phyloP scores from a whole-genome alignment of 35 echinoderm and acorn worm species.

The Patiria miniata region DNA sequence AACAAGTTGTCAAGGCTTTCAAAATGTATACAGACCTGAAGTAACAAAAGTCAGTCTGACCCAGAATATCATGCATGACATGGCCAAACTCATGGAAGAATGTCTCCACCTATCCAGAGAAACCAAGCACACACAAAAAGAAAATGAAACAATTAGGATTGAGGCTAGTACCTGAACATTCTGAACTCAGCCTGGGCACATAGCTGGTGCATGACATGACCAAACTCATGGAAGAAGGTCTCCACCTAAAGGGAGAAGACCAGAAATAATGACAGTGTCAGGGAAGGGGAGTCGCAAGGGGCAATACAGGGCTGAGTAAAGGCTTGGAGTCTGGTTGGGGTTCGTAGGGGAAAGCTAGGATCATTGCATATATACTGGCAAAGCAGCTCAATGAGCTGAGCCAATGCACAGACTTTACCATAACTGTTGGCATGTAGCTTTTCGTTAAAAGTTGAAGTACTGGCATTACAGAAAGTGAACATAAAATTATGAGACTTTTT shows the following conservation, averaged over 20 bases:
- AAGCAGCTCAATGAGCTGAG: too few relatives aligned
- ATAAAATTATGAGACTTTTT: too few relatives aligned
- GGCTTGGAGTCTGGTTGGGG: too few relatives aligned
- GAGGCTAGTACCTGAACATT: slow-evolving; percentile 83
- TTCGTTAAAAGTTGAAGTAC: too few relatives aligned
- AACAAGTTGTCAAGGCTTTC: neutral
- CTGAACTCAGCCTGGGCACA: slow-evolving; percentile 81
- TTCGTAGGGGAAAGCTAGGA: too few relatives aligned
- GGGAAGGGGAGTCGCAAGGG: neutral
- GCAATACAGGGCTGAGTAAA: too few relatives aligned
- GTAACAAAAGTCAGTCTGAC: slow-evolving; percentile 67
- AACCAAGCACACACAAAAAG: slow-evolving; percentile 49
- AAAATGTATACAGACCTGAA: slow-evolving; percentile 67
- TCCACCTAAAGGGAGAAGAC: slow-evolving; percentile 65
- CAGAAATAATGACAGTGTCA: neutral
- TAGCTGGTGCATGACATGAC: slow-evolving; percentile 98
- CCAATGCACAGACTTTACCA: too few relatives aligned
- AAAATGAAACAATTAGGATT: neutral
- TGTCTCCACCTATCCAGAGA: slow-evolving; percentile 72
- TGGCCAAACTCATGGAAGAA: slow-evolving; percentile 94
- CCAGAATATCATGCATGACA: slow-evolving; percentile 95
- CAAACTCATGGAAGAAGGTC: slow-evolving; percentile 99
- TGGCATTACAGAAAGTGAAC: too few relatives aligned
- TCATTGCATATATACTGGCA: too few relatives aligned
- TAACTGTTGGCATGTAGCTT: too few relatives aligned